Conservation (phyloP, 2,888 invertebrate genomes). For the Tanypteryx hageni region DNA sequence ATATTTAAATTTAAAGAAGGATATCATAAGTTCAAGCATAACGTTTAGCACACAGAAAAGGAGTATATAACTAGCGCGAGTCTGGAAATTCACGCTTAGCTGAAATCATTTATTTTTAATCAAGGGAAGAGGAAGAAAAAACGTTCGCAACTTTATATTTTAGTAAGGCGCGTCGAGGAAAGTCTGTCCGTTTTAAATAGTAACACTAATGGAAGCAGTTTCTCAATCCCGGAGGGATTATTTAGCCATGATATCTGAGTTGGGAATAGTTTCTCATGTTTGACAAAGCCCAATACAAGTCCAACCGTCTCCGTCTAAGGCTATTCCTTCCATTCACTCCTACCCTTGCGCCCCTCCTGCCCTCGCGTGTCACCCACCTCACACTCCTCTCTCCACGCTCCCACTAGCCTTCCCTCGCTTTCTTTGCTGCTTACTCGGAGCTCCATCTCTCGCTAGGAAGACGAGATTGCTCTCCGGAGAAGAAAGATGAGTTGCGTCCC, state of each 20-base stretch:
- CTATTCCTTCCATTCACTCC: background rate
- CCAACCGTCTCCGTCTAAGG: background rate
- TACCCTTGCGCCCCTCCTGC: background rate
- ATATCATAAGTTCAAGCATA: too few species aligned
- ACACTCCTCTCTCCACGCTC: background rate
- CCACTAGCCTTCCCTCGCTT: background rate
- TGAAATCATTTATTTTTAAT: too few species aligned
- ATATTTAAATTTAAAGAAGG: too few species aligned
- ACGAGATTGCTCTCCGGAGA: constrained; percentile 40
- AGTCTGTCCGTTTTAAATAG: too few species aligned
- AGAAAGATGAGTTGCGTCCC: constrained; percentile 50
- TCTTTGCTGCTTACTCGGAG: background rate
- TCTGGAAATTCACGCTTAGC: too few species aligned
- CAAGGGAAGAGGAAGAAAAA: too few species aligned
- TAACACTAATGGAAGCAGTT: background rate
- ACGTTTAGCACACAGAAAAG: too few species aligned
- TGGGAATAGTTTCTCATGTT: constrained; percentile 45
- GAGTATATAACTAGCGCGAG: too few species aligned
- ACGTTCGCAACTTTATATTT: too few species aligned
- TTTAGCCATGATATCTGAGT: background rate
- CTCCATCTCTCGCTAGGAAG: background rate
- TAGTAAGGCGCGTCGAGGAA: too few species aligned
- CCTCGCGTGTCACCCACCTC: background rate
- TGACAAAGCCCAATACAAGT: constrained; percentile 52
- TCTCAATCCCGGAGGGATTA: background rate